A percentile compares a stretch with the other conserved stretches of the same genome.
Conservation (phyloP, 2,888 invertebrate genomes). For the Acleris literana region DNA sequence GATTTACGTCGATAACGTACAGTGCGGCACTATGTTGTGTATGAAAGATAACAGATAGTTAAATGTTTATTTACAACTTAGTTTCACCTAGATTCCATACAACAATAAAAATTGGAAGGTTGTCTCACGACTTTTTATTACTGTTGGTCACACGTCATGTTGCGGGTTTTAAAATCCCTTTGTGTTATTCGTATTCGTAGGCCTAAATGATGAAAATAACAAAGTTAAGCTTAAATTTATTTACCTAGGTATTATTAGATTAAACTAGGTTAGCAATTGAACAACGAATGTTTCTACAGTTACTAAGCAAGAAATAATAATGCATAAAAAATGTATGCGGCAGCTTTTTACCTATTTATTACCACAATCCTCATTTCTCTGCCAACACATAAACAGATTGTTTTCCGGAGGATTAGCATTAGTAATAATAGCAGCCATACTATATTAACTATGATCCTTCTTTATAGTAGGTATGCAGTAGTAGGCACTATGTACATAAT, state of each 20-base stretch:
- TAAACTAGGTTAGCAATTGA: no score
- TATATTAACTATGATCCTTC: conserved; percentile 10
- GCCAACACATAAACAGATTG: conserved; percentile 5
- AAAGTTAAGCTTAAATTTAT: neutral
- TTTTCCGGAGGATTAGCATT: conserved; percentile 10
- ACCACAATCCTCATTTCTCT: neutral
- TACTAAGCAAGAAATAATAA: no score
- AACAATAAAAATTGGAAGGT: conserved; percentile 20
- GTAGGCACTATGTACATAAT: conserved; percentile 4
- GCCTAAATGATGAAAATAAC: no score
- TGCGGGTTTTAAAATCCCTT: neutral
- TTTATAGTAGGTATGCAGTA: conserved; percentile 13
- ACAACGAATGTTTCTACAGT: no score
- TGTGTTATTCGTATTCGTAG: no score
- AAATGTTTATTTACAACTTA: conserved; percentile 57
- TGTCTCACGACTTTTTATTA: neutral
- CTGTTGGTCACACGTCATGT: conserved; percentile 13
- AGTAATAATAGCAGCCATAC: conserved; percentile 18
- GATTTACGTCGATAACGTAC: conserved; percentile 33
- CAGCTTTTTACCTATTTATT: no score
- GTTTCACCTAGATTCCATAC: conserved; percentile 44
- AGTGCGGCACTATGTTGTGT: conserved; percentile 55
- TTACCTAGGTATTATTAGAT: neutral
- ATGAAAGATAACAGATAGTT: conserved; percentile 58
- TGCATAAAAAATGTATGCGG: no score